A percentile compares a stretch with the other conserved stretches of the same genome.
Conservation (phyloP, 2,113 vertebrate genomes). For the Ailurus styani region DNA sequence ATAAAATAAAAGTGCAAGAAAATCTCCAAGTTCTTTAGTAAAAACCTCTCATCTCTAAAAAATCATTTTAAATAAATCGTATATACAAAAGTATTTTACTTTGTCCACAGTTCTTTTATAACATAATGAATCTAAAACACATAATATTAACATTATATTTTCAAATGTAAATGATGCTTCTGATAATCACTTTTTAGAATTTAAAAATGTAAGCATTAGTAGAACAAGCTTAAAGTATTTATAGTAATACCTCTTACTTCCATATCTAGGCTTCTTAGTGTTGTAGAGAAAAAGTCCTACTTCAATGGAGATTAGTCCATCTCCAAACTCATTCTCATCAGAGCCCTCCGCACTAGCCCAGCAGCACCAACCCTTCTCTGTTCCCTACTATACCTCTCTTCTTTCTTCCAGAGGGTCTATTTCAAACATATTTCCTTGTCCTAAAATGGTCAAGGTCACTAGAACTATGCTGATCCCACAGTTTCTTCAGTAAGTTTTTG, state of each 20-base stretch:
- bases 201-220: not conserved
- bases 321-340: not conserved
- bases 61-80: not conserved
- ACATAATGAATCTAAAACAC: not conserved
- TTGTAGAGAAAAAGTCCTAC: not conserved
- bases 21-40: not conserved
- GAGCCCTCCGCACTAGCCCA: not conserved
- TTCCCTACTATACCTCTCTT: not conserved
- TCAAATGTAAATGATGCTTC: not conserved
- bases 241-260: not conserved
- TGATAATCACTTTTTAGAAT: not conserved
- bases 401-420: not conserved
- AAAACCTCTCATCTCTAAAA: not conserved
- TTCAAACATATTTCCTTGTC: not conserved
- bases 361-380: not conserved
- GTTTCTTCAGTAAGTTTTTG: not conserved
- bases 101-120: not conserved
- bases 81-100: not conserved
- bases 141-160: not conserved
- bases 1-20: not conserved
- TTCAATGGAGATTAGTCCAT: not conserved
- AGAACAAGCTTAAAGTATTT: not conserved
- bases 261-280: not conserved
- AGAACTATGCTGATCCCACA: not conserved
- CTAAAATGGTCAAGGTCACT: not conserved